Base-by-base conservation (phyloP, 2,797 vertebrate genomes). In the Catamblyrhynchus diadema region DNA sequence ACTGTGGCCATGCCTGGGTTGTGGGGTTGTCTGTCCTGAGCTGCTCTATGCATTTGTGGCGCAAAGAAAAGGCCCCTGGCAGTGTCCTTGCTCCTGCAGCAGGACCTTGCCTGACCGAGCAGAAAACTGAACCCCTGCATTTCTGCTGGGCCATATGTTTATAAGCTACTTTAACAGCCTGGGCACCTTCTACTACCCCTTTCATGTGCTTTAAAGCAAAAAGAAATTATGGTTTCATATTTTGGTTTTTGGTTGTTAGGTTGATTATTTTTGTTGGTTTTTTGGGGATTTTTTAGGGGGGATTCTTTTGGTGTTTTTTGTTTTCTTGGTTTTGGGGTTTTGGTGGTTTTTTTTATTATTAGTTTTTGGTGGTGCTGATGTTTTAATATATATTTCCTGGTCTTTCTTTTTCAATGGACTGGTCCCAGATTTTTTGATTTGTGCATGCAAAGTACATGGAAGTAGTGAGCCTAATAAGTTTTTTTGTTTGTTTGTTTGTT, bases 281-380 rank as follows among this genome's bases (percentile, higher is more conserved):
- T 37, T 9, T 1, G 11, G 21, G 7, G 8, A 3, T 12, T 12
- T 18, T 4, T 28, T 32, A 1, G 7, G 27, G 8, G 14, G 35
- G 35, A 8, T 47, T 12, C 32, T 30, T 42, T 42, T 41, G 41
- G 41, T 41, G 4, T 10, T 48, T 11, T 37, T 48, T 28, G 6
- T 13, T 30, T 19, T 3, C 11, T n/a, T 25, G 13, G 11, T 22
- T 4, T 15, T 42, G 17, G 42, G 17, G 11, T 12, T 42, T 42
- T 42, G 42, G 18, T 42, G 19, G 9, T 4, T 22, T 54, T 21
- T 32, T 39, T 14, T 13, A 39, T 39, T 39, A 39, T 39, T 39
- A 39, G 14, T 41, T 39, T 15, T 39, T 41, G 39, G 27, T 51
- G 16, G 9, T 33, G 22, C 12, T 45, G 12, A 8, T 32, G 7